phyloP scores from a whole-genome alignment of 2,888 invertebrate genomes.

The Loripinus fragilis region DNA sequence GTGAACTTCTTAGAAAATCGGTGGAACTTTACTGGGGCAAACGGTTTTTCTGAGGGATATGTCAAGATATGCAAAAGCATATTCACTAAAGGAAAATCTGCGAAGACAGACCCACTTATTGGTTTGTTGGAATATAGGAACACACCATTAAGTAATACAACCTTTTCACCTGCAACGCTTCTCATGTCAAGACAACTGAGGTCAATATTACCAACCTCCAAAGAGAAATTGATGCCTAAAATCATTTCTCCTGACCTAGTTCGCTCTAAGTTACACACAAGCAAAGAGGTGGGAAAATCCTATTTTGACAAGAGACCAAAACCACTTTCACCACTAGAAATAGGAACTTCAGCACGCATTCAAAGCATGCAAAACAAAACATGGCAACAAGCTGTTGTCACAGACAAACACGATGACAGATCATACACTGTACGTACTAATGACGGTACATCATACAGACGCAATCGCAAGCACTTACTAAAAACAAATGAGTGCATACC shows the following conservation, averaged over 20 bases:
- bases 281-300: not conserved
- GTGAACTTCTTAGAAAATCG: not conserved
- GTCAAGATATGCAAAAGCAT: constrained; percentile 12
- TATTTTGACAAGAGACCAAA: not conserved
- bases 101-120: not conserved
- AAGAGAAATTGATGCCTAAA: not conserved
- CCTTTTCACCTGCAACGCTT: not conserved
- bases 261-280: too few relatives aligned
- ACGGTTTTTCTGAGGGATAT: not conserved
- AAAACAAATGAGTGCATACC: constrained; percentile 6
- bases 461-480: not conserved
- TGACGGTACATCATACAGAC: constrained; percentile 6
- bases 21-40: not conserved
- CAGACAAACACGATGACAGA: constrained; percentile 10
- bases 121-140: not conserved
- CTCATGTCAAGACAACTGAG: not conserved
- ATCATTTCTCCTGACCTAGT: not conserved
- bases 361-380: not conserved
- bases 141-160: not conserved
- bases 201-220: not conserved
- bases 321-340: not conserved
- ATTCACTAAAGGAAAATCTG: constrained; percentile 6
- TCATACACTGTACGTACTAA: constrained; percentile 1
- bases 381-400: constrained; percentile 17
- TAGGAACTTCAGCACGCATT: constrained; percentile 4